phyloP scores from a whole-genome alignment of 2,113 vertebrate species.

The Morone saxatilis region DNA sequence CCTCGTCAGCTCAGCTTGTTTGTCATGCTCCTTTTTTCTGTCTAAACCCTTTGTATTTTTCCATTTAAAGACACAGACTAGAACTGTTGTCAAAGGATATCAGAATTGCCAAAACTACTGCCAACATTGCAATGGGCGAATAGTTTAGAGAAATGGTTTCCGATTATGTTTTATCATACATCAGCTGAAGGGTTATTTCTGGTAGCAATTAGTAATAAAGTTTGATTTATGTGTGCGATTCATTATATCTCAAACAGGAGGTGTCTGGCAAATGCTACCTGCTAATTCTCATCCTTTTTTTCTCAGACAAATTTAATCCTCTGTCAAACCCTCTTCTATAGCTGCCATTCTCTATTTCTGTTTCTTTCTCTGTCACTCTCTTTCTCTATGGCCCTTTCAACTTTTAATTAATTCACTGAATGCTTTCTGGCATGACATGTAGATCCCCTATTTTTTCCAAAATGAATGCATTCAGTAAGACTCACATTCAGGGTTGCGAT shows the following conservation, averaged over 20 bases:
- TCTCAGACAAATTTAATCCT: conserved; percentile 4
- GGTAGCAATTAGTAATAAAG: background rate
- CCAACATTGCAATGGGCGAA: background rate
- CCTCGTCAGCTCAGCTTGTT: background rate
- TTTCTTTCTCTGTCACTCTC: conserved; percentile 34
- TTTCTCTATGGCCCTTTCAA: conserved; percentile 51
- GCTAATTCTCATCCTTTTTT: background rate
- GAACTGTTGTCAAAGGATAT: background rate
- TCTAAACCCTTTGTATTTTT: background rate
- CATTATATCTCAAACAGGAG: conserved; percentile 3
- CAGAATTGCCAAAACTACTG: background rate
- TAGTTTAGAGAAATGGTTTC: background rate
- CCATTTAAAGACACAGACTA: background rate
- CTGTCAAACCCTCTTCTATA: background rate
- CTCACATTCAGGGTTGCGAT: conserved; percentile 63
- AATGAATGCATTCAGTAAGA: conserved; percentile 44
- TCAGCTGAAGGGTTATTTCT: background rate
- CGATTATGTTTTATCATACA: background rate
- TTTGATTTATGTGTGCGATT: conserved; percentile 1
- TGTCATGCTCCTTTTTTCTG: background rate
- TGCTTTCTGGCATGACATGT: conserved; percentile 48
- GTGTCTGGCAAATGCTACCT: conserved; percentile 12
- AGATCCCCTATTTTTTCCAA: conserved; percentile 47
- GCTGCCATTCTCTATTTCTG: conserved; percentile 16
- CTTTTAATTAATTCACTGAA: conserved; percentile 70